These are phyloP conservation scores for Lepilemur septentrionalis DNA, from an alignment of 2,797 vertebrate species.

Conservation along the genomic window DNA sequence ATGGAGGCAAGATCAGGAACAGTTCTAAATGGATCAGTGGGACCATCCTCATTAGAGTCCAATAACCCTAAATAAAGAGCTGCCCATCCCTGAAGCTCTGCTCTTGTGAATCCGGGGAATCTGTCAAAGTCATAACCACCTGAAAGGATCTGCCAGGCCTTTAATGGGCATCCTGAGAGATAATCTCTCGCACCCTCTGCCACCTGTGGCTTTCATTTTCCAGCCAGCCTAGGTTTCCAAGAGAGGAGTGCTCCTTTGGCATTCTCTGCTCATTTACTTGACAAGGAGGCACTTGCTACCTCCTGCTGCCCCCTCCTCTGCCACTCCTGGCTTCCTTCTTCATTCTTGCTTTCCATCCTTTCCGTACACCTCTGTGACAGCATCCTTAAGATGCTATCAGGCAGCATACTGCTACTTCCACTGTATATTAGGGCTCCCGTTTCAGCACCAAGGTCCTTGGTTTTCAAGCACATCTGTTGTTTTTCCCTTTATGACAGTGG, in stretches of 20 bases:
- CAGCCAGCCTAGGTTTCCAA: background rate
- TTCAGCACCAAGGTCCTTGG: background rate
- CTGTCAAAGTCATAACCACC: background rate
- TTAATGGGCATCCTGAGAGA: conserved; percentile 9
- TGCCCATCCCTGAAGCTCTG: background rate
- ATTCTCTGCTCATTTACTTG: background rate
- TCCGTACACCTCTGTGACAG: background rate
- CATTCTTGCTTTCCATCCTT: background rate
- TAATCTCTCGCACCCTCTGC: background rate
- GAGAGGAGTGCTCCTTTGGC: background rate
- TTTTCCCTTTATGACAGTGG: background rate
- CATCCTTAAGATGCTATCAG: background rate
- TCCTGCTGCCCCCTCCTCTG: background rate
- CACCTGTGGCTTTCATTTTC: conserved; percentile 1
- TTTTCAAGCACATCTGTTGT: background rate
- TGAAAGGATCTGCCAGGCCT: background rate
- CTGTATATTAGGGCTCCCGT: background rate
- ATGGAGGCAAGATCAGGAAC: background rate
- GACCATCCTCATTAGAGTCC: background rate
- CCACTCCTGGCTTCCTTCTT: background rate
- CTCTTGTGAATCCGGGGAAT: background rate
- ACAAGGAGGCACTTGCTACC: background rate
- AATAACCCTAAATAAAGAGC: background rate
- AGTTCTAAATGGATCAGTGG: background rate
- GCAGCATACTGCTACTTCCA: background rate